Base-by-base conservation (phyloP, 1,140 invertebrate species). In the Sweltsa coloradensis region DNA sequence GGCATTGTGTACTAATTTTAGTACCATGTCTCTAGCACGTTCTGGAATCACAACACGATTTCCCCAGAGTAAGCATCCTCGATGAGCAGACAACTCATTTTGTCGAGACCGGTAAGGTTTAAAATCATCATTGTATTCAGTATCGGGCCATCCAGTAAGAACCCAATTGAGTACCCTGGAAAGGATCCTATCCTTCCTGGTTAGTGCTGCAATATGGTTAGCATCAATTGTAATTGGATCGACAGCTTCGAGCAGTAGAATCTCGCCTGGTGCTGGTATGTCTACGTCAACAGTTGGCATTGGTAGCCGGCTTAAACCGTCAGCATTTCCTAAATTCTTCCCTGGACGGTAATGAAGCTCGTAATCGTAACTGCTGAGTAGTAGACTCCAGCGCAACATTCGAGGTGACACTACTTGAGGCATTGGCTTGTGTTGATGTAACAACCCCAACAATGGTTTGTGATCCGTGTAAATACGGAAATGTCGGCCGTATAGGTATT, bases 401-500 rank as follows among this genome's bases (percentile, higher is more conserved):
- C 29, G 9, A 31, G 29, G 29, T n/a, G 29, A 31, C 9, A 31
- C 14, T 9, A 31, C 14, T 31, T 31, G 9, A 9, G 29, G 29
- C 14, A 31, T 31, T 9, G 9, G 9, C 29, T n/a, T 31, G n/a
- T 61, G 58, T 2, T 56, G 50, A 6, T 61, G 57, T 50, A 70
- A 69, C 22, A 72, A 61, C 4, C 53, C 53, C 0, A 63, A 14
- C 5, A 74, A 50, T 2, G 68, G 69, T 47, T 68, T 62, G 44
- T 73, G 70, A 51, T 72, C 72, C 1, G 64, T 67, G 13, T 55
- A 40, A 3, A 70, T 31, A 0, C 51, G 47, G 51, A 66, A 69
- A 26, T 53, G 36, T 1, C 62, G 18, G 66, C 67, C 51, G 54
- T 59, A 1, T 69, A 42, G 39, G 49, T 65, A 73, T 22, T 50